Conservation (phyloP, 2,113 vertebrate genomes). For the Myrmecophaga tridactyla region DNA sequence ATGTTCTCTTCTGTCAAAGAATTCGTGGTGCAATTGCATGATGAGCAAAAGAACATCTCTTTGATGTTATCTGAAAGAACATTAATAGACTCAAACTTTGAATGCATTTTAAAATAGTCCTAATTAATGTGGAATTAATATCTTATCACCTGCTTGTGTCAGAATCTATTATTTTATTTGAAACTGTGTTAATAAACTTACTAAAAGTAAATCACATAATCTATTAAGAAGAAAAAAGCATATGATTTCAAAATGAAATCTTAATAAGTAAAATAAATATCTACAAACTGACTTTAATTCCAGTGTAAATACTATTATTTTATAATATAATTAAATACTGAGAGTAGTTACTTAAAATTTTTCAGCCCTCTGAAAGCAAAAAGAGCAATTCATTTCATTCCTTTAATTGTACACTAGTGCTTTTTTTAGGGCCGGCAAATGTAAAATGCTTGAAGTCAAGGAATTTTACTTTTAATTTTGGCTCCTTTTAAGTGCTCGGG, state of each 20-base stretch:
- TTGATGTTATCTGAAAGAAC: neutral
- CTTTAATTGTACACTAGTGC: neutral
- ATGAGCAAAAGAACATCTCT: neutral
- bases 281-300: neutral
- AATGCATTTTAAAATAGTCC: neutral
- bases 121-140: neutral
- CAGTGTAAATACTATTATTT: neutral
- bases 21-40: neutral
- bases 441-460: slow-evolving; percentile 27
- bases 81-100: neutral
- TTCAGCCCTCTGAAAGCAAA: neutral
- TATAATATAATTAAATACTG: neutral
- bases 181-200: slow-evolving; percentile 5
- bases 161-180: slow-evolving; percentile 9
- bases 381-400: neutral
- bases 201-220: neutral
- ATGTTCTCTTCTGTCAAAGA: neutral
- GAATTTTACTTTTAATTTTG: slow-evolving; percentile 32
- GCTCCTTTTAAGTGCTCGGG: neutral
- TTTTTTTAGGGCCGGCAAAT: slow-evolving; percentile 39
- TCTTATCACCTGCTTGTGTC: neutral
- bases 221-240: neutral
- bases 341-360: neutral
- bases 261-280: slow-evolving; percentile 13
- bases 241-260: slow-evolving; percentile 40